Conservation (phyloP, 2,797 vertebrate genomes). For the Squalus acanthias region DNA sequence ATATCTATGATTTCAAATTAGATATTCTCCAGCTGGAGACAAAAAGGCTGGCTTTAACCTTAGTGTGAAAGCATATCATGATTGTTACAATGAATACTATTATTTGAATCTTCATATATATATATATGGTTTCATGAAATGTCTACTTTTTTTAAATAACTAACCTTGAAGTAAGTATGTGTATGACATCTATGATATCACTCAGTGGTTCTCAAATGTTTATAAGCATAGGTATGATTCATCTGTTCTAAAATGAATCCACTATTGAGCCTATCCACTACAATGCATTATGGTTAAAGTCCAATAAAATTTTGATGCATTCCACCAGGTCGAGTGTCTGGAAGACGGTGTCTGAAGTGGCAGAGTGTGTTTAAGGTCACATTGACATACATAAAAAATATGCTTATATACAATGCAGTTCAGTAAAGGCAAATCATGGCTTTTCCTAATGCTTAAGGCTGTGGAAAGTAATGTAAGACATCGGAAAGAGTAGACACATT, state of each 20-base stretch:
- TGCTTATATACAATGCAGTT: neutral
- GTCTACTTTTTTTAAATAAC: neutral
- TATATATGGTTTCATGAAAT: neutral
- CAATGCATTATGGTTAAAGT: neutral
- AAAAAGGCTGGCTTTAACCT: neutral
- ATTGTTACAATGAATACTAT: neutral
- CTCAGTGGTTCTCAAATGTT: neutral
- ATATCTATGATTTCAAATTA: neutral
- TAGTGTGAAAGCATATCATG: neutral
- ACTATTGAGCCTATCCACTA: neutral
- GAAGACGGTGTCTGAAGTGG: too few relatives aligned
- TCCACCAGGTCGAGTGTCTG: neutral
- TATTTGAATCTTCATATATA: neutral
- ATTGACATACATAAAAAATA: neutral
- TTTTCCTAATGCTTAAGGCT: neutral
- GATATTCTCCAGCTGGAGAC: neutral
- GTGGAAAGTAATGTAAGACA: neutral
- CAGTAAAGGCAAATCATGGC: neutral
- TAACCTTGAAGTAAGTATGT: neutral
- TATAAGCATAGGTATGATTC: neutral
- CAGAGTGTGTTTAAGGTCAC: neutral
- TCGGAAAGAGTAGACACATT: neutral
- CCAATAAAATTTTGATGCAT: neutral
- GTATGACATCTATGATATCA: neutral
- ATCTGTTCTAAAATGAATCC: neutral